Percentiles rank a stretch among this genome's conserved stretches.
Evolutionary conservation across 2,797 vertebrate genomes (phyloP).

Genomic region (Centroberyx gerrardi): DNA sequence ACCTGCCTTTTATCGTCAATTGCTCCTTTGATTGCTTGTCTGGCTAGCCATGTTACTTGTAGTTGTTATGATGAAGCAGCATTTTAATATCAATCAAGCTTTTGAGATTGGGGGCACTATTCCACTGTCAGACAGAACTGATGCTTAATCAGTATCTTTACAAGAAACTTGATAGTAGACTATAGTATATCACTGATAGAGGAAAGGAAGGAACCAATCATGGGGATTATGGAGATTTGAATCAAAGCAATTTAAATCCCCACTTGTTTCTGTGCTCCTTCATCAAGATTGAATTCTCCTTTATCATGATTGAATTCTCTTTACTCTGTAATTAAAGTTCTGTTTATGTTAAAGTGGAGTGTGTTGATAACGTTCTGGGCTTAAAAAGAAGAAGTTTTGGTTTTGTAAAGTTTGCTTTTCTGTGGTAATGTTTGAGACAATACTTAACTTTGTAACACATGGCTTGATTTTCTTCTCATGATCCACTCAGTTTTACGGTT

Average conservation of each 20-base stretch:
- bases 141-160: too few relatives aligned
- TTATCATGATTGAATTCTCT: too few relatives aligned
- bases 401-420: constrained; percentile 16
- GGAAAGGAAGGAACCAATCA: too few relatives aligned
- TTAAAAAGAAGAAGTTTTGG: not conserved
- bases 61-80: not conserved
- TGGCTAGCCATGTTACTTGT: not conserved
- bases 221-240: too few relatives aligned
- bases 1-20: not conserved
- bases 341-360: not conserved
- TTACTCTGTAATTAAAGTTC: too few relatives aligned
- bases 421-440: constrained; percentile 3
- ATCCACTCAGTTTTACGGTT: not conserved
- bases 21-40: constrained; percentile 8
- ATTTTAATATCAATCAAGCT: too few relatives aligned
- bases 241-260: too few relatives aligned
- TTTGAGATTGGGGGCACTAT: too few relatives aligned
- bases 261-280: not conserved
- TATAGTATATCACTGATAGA: too few relatives aligned
- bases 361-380: not conserved
- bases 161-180: too few relatives aligned
- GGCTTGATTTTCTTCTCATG: not conserved
- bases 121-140: too few relatives aligned
- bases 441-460: not conserved
- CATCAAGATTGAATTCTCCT: too few relatives aligned